Base-by-base conservation (phyloP, 2,888 invertebrate genomes). In the Calliopum simillimum region DNA sequence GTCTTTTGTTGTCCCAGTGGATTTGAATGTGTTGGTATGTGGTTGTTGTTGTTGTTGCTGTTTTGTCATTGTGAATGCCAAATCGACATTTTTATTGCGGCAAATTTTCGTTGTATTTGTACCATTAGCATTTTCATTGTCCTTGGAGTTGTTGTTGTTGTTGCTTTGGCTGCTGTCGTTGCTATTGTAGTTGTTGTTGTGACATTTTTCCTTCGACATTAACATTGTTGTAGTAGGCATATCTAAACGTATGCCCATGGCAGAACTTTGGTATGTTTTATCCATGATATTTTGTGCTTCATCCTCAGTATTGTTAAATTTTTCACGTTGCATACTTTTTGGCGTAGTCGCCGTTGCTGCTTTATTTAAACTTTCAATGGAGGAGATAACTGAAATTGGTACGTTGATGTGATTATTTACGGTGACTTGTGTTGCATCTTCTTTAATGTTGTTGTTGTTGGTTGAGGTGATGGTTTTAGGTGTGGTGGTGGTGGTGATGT, bases 1-100 rank as follows among this genome's bases (percentile, higher is more conserved):
- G 8, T 59, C 47, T 11, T 67, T 67, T 21, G 41, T 59, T 23
- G 49, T 21, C n/a, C n/a, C 56, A 25, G 4, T 11, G 21, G 56
- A 56, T 16, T 59, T 66, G 49, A 49, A 49, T 49, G 49, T 49
- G 16, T 19, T 14, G 12, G 41, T 44, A 58, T 47, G 19, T n/a
- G 59, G 59, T 49, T 61, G 56, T 44, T 46, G 72, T 47, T 41
- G 56, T 49, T 58, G 53, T 41, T 12, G 76, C 59, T 79, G 77
- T 69, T 80, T 83, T 61, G 78, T 77, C 78, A 85, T 79, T 68
- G 81, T 81, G 73, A 83, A 84, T 68, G 87, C 87, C 76, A 87
- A 77, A 78, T 87, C 87, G 73, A 87, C 87, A 78, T 87, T 86
- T 81, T 83, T 86, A 82, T 87, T 87, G 76, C 87, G 84, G 58